Percentiles rank a stretch among this genome's conserved stretches.
Conservation (phyloP, 2,113 vertebrate genomes). For the Hyperopisus bebe region DNA sequence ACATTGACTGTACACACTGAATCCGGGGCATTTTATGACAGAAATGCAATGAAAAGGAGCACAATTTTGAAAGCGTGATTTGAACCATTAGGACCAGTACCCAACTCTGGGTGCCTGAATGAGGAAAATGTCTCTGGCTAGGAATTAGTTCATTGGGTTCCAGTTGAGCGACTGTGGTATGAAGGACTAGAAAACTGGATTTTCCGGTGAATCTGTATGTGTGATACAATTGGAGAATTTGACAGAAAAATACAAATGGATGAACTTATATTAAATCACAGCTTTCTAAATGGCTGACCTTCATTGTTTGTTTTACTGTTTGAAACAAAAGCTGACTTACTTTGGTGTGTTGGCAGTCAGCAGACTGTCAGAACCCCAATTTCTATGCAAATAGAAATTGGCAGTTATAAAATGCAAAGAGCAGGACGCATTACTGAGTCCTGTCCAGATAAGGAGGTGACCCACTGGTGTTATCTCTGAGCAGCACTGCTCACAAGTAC, state of each 20-base stretch:
- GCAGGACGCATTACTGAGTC: constrained; percentile 13
- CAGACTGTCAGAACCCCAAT: constrained; percentile 28
- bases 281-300: constrained; percentile 27
- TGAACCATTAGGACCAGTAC: constrained; percentile 39
- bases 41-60: constrained; percentile 46
- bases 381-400: constrained; percentile 36
- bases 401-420: constrained; percentile 14
- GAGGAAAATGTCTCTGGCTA: constrained; percentile 13
- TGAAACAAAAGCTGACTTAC: constrained; percentile 18
- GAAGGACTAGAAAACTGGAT: constrained; percentile 21
- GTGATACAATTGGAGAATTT: neutral
- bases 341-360: constrained; percentile 19
- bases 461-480: neutral
- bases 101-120: constrained; percentile 40
- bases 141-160: constrained; percentile 40
- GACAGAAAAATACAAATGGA: constrained; percentile 13
- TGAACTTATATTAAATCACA: constrained; percentile 3
- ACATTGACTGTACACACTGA: constrained; percentile 40
- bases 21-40: constrained; percentile 44
- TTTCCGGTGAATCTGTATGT: constrained; percentile 12
- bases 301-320: neutral
- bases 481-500: neutral
- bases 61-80: constrained; percentile 48
- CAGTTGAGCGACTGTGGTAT: constrained; percentile 49
- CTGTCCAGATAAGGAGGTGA: constrained; percentile 26